phyloP scores from a whole-genome alignment of 2,113 vertebrate species.

The Pagrus major region DNA sequence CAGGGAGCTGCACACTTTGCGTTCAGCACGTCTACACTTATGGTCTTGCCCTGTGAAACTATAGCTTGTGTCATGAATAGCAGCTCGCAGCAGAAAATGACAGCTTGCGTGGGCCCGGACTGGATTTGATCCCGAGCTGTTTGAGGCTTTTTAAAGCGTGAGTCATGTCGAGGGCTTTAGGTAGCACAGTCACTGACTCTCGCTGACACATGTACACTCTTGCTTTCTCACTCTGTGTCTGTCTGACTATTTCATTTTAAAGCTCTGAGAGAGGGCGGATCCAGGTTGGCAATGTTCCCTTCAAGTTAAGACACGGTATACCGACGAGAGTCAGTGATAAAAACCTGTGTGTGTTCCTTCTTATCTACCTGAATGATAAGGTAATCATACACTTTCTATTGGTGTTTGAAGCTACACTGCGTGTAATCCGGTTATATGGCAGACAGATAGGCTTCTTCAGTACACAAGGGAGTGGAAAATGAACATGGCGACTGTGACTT shows the following conservation, averaged over 20 bases:
- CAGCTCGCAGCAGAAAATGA: constrained; percentile 45
- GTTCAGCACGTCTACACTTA: constrained; percentile 22
- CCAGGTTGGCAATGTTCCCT: neutral
- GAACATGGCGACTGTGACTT: neutral
- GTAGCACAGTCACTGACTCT: constrained; percentile 51
- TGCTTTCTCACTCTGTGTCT: neutral
- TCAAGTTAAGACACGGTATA: constrained; percentile 29
- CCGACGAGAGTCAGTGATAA: constrained; percentile 40
- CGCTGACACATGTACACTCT: constrained; percentile 26
- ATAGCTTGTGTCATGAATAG: constrained; percentile 57
- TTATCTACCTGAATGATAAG: constrained; percentile 50
- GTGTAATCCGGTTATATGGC: neutral
- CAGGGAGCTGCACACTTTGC: constrained; percentile 2
- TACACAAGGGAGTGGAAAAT: neutral
- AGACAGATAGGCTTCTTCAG: neutral
- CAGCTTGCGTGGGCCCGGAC: constrained; percentile 58
- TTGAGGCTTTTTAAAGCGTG: constrained; percentile 66
- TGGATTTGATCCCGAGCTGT: constrained; percentile 68
- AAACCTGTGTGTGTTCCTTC: constrained; percentile 16
- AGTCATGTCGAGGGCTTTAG: constrained; percentile 63
- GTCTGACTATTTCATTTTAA: constrained; percentile 32
- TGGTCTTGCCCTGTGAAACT: constrained; percentile 36
- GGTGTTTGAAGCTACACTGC: constrained; percentile 19
- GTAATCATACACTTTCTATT: constrained; percentile 21
- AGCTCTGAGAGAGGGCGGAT: constrained; percentile 14